Conservation (phyloP, 2,797 vertebrate species). For the Odontamblyopus rebecca region DNA sequence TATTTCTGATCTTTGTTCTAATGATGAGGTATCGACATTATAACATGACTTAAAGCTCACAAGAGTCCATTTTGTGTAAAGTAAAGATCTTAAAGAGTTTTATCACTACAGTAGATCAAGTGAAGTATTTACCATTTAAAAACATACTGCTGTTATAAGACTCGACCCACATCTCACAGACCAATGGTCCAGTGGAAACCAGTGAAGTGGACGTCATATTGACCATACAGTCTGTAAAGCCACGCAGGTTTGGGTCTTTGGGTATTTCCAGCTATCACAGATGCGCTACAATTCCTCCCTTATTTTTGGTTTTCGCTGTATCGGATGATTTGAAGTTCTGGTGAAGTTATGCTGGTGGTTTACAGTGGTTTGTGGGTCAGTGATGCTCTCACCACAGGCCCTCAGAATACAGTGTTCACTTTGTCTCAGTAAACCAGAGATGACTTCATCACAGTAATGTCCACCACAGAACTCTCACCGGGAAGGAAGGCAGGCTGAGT, state of each 20-base stretch:
- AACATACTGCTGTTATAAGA: constrained; percentile 11
- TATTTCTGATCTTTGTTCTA: too few species aligned
- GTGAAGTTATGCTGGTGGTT: constrained; percentile 23
- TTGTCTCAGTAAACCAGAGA: constrained; percentile 12
- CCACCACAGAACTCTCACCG: neutral
- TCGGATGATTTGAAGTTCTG: constrained; percentile 18
- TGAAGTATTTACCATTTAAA: constrained; percentile 34
- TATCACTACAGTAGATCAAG: constrained; percentile 8
- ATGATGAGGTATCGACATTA: too few species aligned
- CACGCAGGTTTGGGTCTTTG: constrained; percentile 44
- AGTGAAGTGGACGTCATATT: constrained; percentile 36
- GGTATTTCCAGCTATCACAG: constrained; percentile 25
- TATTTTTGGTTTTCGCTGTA: constrained; percentile 47
- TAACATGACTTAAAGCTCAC: too few species aligned
- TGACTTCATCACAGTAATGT: constrained; percentile 43
- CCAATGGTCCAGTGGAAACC: neutral
- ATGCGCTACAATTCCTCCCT: constrained; percentile 37
- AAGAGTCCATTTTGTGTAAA: too few species aligned
- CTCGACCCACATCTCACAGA: constrained; percentile 8
- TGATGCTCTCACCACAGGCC: constrained; percentile 5
- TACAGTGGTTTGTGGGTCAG: constrained; percentile 15
- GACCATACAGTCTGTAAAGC: constrained; percentile 48
- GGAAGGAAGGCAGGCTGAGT: neutral
- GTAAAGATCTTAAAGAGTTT: neutral
- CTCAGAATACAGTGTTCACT: constrained; percentile 13